A percentile compares a stretch with the other conserved stretches of the same genome.
These are phyloP conservation scores for Chiloscyllium plagiosum DNA, from an alignment of 2,113 vertebrate genomes.

Conservation along the genomic window DNA sequence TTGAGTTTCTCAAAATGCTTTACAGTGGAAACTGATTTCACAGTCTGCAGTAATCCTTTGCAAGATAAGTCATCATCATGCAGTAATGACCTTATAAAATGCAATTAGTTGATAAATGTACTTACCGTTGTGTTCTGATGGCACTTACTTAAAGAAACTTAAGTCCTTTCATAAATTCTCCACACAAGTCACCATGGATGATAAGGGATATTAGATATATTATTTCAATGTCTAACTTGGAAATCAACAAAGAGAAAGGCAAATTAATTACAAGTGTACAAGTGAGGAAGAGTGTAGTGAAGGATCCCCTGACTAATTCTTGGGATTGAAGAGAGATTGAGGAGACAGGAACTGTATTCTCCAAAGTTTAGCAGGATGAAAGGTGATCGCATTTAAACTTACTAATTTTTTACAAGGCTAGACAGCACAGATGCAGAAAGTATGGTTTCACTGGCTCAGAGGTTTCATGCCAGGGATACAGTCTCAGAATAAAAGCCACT, in stretches of 20 bases:
- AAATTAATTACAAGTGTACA: not conserved
- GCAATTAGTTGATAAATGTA: not conserved
- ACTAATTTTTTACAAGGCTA: no score
- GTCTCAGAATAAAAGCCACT: no score
- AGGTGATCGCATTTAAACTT: no score
- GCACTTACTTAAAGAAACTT: not conserved
- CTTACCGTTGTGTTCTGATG: not conserved
- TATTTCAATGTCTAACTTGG: not conserved
- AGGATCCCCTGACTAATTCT: no score
- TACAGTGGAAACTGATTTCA: not conserved
- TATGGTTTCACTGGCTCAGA: no score
- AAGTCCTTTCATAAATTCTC: not conserved
- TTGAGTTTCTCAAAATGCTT: not conserved
- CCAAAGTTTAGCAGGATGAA: no score
- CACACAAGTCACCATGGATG: not conserved
- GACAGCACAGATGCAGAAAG: no score
- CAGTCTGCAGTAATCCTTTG: not conserved
- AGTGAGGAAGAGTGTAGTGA: no score
- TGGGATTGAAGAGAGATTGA: no score
- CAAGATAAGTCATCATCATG: conserved; percentile 4
- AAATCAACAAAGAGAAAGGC: not conserved
- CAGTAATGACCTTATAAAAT: not conserved
- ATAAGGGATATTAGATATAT: not conserved
- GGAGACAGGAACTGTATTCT: no score
- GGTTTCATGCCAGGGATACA: no score